Base-by-base conservation (phyloP, 2,888 invertebrate species). In the Acronicta leporina region DNA sequence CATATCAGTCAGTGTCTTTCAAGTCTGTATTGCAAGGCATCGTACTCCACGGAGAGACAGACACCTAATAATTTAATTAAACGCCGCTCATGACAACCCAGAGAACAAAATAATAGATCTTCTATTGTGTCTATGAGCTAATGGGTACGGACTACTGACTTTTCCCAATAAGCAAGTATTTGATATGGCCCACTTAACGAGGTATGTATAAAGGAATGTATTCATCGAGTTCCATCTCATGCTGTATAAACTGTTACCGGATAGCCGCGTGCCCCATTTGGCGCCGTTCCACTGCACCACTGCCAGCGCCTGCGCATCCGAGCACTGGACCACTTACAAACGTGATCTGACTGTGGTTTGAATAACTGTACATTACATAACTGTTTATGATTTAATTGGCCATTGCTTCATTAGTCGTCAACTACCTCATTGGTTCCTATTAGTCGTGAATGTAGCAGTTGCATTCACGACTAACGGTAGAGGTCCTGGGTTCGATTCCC, bases 201-300 rank as follows among this genome's bases (percentile, higher is more conserved):
- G 8, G 30, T 30, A 30, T 11, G 15, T 45, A 33, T 38, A 14
- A 10, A 43, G 16, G 20, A 43, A 62, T 62, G 40, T n/a, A 45
- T 27, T 43, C 14, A 30, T 27, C 14, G 10, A 8, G 8, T 16
- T 7, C 40, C 50, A 54, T 68, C 45, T 16, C 30, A 52, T 42
- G 15, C 44, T 16, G 25, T 38, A 40, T n/a, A 30, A 42, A 43
- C 51, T 58, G 20, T 50, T 76, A 69, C 69, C 79, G 81, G 73
- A 64, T 71, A 76, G 68, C 79, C 76, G 64, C 75, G 67, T 82
- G 79, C 63, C 72, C 78, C 52, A 77, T 77, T 80, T 80, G 80
- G 79, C 79, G 42, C 49, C 41, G 68, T 50, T 72, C 68, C 68
- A 67, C 58, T 61, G 20, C 20, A 15, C 43, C 40, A 33, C 42